These are phyloP conservation scores for Alca torda DNA, from an alignment of 2,797 vertebrate species.

Conservation along the genomic window DNA sequence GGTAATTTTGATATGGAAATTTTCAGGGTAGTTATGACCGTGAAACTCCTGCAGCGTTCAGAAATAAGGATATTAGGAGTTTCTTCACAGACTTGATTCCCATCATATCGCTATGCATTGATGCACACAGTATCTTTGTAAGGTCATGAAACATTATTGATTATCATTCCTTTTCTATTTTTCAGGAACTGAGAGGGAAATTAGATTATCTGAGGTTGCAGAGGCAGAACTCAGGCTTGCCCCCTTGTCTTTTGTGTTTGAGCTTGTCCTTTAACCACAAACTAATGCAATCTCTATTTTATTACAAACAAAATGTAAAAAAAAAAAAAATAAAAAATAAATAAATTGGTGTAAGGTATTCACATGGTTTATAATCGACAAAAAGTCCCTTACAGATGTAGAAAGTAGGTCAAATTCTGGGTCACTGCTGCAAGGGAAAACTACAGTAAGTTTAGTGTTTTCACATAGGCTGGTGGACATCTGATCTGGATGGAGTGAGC, in stretches of 20 bases:
- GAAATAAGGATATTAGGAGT: conserved; percentile 45
- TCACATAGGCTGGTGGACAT: fast-evolving
- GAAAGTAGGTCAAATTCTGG: background rate
- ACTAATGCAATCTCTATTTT: background rate
- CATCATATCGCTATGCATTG: conserved; percentile 12
- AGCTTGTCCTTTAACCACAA: background rate
- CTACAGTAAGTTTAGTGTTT: background rate
- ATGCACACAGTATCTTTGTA: background rate
- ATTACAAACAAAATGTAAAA: background rate
- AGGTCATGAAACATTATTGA: conserved; percentile 51
- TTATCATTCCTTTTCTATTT: background rate
- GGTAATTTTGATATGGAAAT: conserved; percentile 44
- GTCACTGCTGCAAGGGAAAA: background rate
- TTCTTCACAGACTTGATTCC: conserved; percentile 35
- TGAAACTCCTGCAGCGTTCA: conserved; percentile 43
- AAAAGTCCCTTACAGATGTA: background rate
- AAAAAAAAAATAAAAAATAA: background rate
- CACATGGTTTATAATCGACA: background rate
- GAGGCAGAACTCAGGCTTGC: background rate
- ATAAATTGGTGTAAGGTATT: background rate
- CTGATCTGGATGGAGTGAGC: background rate
- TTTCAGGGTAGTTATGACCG: background rate
- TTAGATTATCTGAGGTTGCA: conserved; percentile 15
- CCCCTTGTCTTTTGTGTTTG: background rate
- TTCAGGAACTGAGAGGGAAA: conserved; percentile 26